Percentiles rank a stretch among this genome's conserved stretches.
Evolutionary conservation across 2,888 invertebrate species (phyloP).

Genomic region (Agrotis segetum): DNA sequence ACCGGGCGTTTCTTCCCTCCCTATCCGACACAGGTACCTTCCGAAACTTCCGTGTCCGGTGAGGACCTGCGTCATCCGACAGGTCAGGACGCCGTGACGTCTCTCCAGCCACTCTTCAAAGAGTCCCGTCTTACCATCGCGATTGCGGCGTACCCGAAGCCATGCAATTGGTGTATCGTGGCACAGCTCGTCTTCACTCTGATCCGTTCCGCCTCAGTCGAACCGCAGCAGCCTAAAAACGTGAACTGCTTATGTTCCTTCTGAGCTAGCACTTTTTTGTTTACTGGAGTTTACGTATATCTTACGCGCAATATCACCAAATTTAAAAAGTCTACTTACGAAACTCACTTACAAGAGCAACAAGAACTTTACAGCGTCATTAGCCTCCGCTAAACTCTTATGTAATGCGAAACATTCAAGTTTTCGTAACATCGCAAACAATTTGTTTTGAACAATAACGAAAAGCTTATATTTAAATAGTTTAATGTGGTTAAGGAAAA

Average conservation of each 20-base stretch:
- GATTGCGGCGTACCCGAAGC: too few species aligned
- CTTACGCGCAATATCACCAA: background rate
- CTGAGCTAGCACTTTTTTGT: background rate
- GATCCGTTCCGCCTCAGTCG: too few species aligned
- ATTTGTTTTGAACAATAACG: background rate
- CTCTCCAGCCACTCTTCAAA: too few species aligned
- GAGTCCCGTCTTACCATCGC: too few species aligned
- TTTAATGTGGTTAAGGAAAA: background rate
- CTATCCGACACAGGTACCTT: too few species aligned
- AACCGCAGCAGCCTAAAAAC: background rate
- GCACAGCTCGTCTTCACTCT: too few species aligned
- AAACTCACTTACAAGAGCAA: background rate
- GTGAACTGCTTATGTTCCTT: background rate
- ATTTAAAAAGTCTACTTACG: background rate
- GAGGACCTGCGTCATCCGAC: too few species aligned
- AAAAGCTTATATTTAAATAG: background rate
- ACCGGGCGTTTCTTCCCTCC: too few species aligned
- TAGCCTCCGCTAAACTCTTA: background rate
- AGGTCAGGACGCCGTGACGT: too few species aligned
- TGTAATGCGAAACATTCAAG: background rate
- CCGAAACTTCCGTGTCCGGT: too few species aligned
- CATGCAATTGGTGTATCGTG: too few species aligned
- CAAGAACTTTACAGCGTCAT: background rate
- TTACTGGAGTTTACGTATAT: background rate
- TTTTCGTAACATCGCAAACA: background rate